Evolutionary conservation across 2,888 invertebrate species (phyloP), one percentile per base, ranked within the genome.

Genomic region (Erebia aethiops): DNA sequence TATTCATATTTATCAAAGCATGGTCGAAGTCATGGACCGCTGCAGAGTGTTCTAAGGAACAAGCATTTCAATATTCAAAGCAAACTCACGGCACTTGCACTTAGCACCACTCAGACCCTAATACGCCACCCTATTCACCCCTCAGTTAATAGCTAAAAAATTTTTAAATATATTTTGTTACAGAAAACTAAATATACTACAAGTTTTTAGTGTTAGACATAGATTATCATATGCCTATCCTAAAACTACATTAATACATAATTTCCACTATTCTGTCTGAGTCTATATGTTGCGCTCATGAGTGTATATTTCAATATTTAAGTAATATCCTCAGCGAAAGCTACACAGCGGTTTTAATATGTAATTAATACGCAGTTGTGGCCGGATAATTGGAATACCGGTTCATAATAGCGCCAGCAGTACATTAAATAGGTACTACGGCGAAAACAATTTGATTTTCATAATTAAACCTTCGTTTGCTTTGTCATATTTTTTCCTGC

Each of bases 351-450:
- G 75, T 76, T 77, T 75, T 72, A 75, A 76, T 76, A 77, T 75
- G 70, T 76, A 75, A 72, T 73, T 75, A 74, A 74, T 73, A 71
- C 76, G 66, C 70, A 73, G 72, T 77, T 71, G 77, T 69, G 76
- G 76, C 64, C 67, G 73, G 66, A 77, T 79, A 77, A 79, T 77
- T 80, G 74, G 67, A 77, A 74, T 70, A 73, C 72, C 72, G 66
- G 73, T 75, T 75, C 74, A 70, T 71, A 72, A 76, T 75, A 69
- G 67, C 72, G 71, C 41, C 35, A 63, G 71, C 70, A 71, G 69
- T 73, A 75, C 75, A 68, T 73, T 70, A 74, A 71, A 70, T 70
- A 67, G 16, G 43, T 18, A 64, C 65, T n/a, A 4, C 56, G 66
- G 46, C 26, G 65, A 62, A 43, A 69, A 66, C 52, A 56, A 62